A percentile compares a stretch with the other conserved stretches of the same genome.
Conservation (phyloP, 2,888 invertebrate genomes). For the Tanypteryx hageni region DNA sequence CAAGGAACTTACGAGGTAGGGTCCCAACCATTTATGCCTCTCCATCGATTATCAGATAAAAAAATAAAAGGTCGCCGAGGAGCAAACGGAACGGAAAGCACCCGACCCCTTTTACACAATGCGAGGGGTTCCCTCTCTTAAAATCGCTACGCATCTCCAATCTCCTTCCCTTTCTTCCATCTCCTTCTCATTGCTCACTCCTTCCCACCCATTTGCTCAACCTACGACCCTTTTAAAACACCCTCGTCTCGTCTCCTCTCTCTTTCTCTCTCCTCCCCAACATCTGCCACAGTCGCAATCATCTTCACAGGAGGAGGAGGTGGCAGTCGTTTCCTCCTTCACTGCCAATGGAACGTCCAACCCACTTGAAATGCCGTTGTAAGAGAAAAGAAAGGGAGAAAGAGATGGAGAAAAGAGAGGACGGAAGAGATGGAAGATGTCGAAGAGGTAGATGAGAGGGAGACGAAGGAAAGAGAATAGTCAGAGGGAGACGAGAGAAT, state of each 20-base stretch:
- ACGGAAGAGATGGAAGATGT: not conserved
- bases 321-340: not conserved
- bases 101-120: too few species aligned
- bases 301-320: not conserved
- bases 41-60: too few species aligned
- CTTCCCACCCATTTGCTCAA: not conserved
- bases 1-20: too few species aligned
- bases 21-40: too few species aligned
- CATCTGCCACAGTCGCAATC: conserved; percentile 23
- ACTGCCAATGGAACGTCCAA: conserved; percentile 19
- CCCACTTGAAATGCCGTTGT: not conserved
- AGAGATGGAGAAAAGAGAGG: not conserved
- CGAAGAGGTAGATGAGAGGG: not conserved
- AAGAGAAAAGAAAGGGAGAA: not conserved
- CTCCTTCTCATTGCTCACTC: not conserved
- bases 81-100: too few species aligned
- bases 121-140: too few species aligned
- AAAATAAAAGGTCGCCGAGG: too few species aligned
- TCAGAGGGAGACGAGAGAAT: not conserved
- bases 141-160: not conserved
- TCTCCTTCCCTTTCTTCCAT: not conserved
- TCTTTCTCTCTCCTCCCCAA: not conserved
- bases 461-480: not conserved
- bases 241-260: too few species aligned
- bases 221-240: conserved; percentile 4